Evolutionary conservation across 2,888 invertebrate genomes (phyloP), one percentile per base, ranked within the genome.

Genomic region (Plebejus argus): DNA sequence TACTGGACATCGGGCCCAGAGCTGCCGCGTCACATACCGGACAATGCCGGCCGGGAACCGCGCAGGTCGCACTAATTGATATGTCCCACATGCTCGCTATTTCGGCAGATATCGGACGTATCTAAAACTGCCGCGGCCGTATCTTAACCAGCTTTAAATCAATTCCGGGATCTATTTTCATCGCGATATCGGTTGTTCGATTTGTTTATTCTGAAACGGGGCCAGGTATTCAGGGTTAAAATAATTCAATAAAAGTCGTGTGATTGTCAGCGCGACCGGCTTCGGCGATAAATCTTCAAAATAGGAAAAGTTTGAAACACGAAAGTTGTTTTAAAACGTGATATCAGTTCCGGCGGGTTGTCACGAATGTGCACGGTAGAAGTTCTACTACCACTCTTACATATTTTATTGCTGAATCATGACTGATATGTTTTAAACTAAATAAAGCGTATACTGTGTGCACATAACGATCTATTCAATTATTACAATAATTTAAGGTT

Each of bases 261-360:
- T 33, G 66, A 66, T 66, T 66, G 66, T 66, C 66, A 66, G 28
- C 66, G 66, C 12, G 18, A 66, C 33, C 6, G 15, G 28, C 7
- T 28, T 15, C 18, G 28, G 66, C 28, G 28, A 66, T 33, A 66
- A 66, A 66, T 66, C 66, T 66, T 66, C 66, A 66, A 66, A 66
- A 66, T 66, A 66, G 66, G 66, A 66, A 66, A 66, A 66, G 66
- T 66, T 66, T 28, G 28, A 33, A 28, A 66, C 66, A 33, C 28
- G 66, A 66, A 66, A 66, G 66, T 66, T 66, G 66, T 28, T 66
- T 23, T 58, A 66, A 66, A 66, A 66, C 66, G 66, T 66, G 66
- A 66, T 66, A 66, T 66, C 66, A 6, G 66, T 66, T 66, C 28
- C 66, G 66, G 28, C 28, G 61, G 61, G 61, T 10, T 18, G 18